These are phyloP conservation scores for Augiades crinisus DNA, from an alignment of 2,888 invertebrate species.

Conservation along the genomic window DNA sequence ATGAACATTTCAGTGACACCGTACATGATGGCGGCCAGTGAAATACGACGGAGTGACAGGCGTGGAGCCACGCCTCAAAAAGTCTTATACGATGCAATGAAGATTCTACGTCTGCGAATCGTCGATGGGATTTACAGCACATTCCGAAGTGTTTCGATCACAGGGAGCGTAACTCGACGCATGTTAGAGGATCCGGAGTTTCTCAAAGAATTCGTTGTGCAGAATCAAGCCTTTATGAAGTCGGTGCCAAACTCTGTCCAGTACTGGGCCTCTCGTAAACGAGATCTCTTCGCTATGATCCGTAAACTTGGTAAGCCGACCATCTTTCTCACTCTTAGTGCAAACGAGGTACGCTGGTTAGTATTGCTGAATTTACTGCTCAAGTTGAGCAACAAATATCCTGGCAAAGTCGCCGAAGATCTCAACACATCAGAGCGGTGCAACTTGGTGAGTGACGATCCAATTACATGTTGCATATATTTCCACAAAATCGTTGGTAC, in stretches of 20 bases:
- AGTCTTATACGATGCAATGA: slow-evolving; percentile 55
- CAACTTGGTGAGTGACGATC: slow-evolving; percentile 38
- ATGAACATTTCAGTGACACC: slow-evolving; percentile 43
- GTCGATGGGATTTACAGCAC: slow-evolving; percentile 37
- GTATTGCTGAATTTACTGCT: slow-evolving; percentile 44
- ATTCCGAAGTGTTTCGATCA: slow-evolving; percentile 38
- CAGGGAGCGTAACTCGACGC: slow-evolving; percentile 39
- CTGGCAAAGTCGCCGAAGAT: slow-evolving; percentile 35
- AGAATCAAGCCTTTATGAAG: slow-evolving; percentile 47
- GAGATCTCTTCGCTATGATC: slow-evolving; percentile 46
- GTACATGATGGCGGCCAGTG: slow-evolving; percentile 51
- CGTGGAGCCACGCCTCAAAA: slow-evolving; percentile 48
- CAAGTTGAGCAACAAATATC: slow-evolving; percentile 41
- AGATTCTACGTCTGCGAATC: slow-evolving; percentile 44
- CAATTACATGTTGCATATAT: slow-evolving; percentile 45
- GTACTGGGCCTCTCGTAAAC: slow-evolving; percentile 49
- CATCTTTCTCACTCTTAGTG: slow-evolving; percentile 44
- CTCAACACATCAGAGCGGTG: slow-evolving; percentile 36
- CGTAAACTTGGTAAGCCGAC: slow-evolving; percentile 48
- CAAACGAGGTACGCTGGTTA: slow-evolving; percentile 54
- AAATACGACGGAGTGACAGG: slow-evolving; percentile 48
- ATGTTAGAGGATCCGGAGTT: slow-evolving; percentile 43
- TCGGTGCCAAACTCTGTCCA: slow-evolving; percentile 50
- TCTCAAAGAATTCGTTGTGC: slow-evolving; percentile 39
- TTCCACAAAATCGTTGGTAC: slow-evolving; percentile 42